These are phyloP conservation scores for Paraescarpia echinospica DNA, from an alignment of 1,140 invertebrate species.

Conservation along the genomic window DNA sequence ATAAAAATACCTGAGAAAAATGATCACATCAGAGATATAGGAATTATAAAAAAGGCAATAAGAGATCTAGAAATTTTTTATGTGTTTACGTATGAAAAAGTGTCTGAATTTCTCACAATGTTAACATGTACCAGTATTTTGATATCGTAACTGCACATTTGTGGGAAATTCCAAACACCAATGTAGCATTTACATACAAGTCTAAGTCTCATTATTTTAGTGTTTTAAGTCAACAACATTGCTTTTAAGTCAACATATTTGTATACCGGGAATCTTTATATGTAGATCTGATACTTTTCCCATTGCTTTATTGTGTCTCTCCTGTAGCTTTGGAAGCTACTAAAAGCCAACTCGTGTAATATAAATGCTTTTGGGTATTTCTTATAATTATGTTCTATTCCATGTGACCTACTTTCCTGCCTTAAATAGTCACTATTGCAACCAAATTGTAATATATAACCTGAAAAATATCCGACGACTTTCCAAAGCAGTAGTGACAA, in stretches of 20 bases:
- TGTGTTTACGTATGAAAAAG: neutral
- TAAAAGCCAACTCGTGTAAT: neutral
- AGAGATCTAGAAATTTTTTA: neutral
- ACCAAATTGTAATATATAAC: neutral
- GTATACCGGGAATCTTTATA: no score
- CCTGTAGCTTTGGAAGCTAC: neutral
- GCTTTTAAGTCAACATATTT: neutral
- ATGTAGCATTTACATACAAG: neutral
- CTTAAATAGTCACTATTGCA: neutral
- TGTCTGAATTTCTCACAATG: no score
- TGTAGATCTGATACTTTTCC: neutral
- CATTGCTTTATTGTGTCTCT: neutral
- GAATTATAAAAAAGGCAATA: neutral
- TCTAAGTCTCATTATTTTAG: neutral
- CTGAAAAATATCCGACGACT: neutral
- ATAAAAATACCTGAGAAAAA: neutral
- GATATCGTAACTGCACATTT: neutral
- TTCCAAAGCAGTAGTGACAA: neutral
- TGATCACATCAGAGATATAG: neutral
- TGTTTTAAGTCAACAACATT: neutral
- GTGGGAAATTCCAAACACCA: neutral
- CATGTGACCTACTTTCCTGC: neutral
- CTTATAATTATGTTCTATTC: neutral
- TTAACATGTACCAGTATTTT: no score
- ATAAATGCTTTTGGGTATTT: neutral